A percentile compares a stretch with the other conserved stretches of the same genome.
Conservation (phyloP, 2,888 invertebrate genomes). For the Agrotis puta region DNA sequence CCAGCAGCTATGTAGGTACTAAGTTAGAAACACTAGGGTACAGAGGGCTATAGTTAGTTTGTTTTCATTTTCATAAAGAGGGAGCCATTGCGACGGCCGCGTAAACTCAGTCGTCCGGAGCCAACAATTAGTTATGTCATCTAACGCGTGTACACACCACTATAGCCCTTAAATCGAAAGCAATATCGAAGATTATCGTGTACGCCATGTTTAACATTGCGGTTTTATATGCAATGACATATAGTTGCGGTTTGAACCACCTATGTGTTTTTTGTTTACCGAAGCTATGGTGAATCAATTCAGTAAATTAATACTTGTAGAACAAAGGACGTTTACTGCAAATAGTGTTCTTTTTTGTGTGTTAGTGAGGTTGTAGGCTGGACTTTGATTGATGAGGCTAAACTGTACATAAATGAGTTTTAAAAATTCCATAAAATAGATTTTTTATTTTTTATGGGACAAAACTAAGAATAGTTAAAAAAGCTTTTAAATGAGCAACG, state of each 20-base stretch:
- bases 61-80: slow-evolving; percentile 74
- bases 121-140: slow-evolving; percentile 58
- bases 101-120: slow-evolving; percentile 58
- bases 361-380: not conserved
- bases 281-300: slow-evolving; percentile 44
- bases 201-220: slow-evolving; percentile 26
- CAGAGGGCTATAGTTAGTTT: slow-evolving; percentile 73
- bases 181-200: slow-evolving; percentile 48
- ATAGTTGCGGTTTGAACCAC: slow-evolving; percentile 42
- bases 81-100: slow-evolving; percentile 65
- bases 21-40: slow-evolving; percentile 43
- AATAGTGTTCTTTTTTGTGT: slow-evolving; percentile 8
- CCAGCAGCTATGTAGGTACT: slow-evolving; percentile 26
- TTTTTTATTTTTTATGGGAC: not conserved
- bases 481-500: not conserved
- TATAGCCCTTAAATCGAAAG: slow-evolving; percentile 50
- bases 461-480: not conserved
- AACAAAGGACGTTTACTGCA: slow-evolving; percentile 24
- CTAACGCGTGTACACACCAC: slow-evolving; percentile 51
- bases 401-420: not conserved
- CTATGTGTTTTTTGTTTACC: slow-evolving; percentile 54
- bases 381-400: slow-evolving; percentile 38
- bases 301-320: slow-evolving; percentile 40
- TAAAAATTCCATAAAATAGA: not conserved
- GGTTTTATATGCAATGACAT: slow-evolving; percentile 50